Percentiles rank a stretch among this genome's conserved stretches.
These are phyloP conservation scores for Drosophila multiciliata DNA, from an alignment of 2,888 invertebrate genomes.

Conservation along the genomic window DNA sequence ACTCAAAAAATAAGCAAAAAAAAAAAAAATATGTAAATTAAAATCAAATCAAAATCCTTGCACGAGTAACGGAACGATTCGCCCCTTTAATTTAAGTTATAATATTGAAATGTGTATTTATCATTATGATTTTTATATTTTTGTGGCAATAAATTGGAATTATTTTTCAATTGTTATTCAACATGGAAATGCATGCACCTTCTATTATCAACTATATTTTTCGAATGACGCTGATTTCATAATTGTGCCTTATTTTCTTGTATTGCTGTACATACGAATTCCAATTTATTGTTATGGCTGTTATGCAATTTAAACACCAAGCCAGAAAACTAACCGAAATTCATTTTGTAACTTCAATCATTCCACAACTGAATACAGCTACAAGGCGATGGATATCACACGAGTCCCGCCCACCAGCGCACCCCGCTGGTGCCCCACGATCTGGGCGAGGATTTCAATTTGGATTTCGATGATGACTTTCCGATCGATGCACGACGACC, in stretches of 20 bases:
- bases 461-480: conserved; percentile 85
- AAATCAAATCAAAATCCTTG: conserved; percentile 80
- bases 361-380: conserved; percentile 86
- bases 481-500: conserved; percentile 86
- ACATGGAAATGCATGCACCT: conserved; percentile 32
- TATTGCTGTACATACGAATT: conserved; percentile 63
- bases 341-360: too few species aligned
- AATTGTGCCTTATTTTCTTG: conserved; percentile 9
- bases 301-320: too few species aligned
- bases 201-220: conserved; percentile 14
- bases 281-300: conserved; percentile 81
- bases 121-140: conserved; percentile 8
- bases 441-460: conserved; percentile 89
- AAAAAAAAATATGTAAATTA: conserved; percentile 15
- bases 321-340: not conserved
- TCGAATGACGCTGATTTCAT: conserved; percentile 16
- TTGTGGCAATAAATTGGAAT: conserved; percentile 81
- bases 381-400: conserved; percentile 95
- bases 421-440: conserved; percentile 92
- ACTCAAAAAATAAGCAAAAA: conserved; percentile 13
- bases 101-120: conserved; percentile 13
- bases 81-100: conserved; percentile 81
- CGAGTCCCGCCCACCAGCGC: conserved; percentile 91
- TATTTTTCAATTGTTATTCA: conserved; percentile 34
- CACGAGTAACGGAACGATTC: conserved; percentile 84